phyloP scores from a whole-genome alignment of 92 coral and sea anemone genomes.

The Scolanthus callimorphus region DNA sequence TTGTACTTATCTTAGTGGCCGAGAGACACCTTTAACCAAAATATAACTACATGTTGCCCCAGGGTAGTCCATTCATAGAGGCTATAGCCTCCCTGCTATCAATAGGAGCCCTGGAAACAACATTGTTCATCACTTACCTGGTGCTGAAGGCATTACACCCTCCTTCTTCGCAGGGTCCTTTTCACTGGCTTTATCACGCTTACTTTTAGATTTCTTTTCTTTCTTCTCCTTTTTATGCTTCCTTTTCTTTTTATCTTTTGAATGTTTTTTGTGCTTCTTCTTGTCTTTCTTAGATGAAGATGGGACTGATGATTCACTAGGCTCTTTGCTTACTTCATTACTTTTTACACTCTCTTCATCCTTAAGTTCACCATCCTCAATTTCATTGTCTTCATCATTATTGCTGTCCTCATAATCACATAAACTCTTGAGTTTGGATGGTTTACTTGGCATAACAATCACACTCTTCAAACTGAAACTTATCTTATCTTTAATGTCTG shows the following conservation, averaged over 20 bases:
- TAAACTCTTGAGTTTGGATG: not conserved
- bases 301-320: not conserved
- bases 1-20: too few species aligned
- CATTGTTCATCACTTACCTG: too few species aligned
- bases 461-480: not conserved
- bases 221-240: constrained; percentile 16
- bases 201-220: constrained; percentile 1
- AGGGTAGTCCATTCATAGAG: too few species aligned
- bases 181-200: constrained; percentile 2
- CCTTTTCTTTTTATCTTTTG: constrained; percentile 35
- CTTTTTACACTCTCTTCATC: constrained; percentile 4
- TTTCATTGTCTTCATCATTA: too few species aligned
- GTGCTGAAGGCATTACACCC: too few species aligned
- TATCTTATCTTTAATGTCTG: not conserved
- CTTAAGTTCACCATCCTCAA: not conserved
- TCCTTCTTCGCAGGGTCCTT: not conserved
- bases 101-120: too few species aligned
- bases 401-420: constrained; percentile 3
- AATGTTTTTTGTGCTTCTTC: constrained; percentile 24
- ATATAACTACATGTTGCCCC: too few species aligned
- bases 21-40: too few species aligned
- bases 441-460: not conserved
- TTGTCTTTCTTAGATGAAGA: constrained; percentile 2
- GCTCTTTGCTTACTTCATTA: not conserved
- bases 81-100: too few species aligned